Percentiles rank a stretch among this genome's conserved stretches.
Conservation (phyloP, 2,888 invertebrate species). For the Kuschelorhynchus macadamiae region DNA sequence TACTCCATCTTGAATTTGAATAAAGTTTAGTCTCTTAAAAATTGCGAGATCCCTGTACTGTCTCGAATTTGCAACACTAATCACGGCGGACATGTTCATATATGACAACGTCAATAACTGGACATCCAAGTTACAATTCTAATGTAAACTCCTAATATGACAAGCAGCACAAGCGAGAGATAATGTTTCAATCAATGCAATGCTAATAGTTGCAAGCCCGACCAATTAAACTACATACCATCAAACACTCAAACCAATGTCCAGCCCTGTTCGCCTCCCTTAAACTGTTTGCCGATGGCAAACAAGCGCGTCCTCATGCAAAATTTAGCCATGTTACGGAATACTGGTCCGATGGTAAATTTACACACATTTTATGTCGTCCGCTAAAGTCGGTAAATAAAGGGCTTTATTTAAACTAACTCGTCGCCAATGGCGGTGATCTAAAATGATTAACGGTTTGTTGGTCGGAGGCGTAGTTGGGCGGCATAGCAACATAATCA, state of each 20-base stretch:
- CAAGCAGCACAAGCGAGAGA: background rate
- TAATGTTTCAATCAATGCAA: slow-evolving; percentile 23
- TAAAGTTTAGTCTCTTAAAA: no score
- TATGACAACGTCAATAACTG: no score
- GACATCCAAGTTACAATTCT: no score
- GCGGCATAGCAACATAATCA: no score
- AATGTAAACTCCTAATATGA: no score
- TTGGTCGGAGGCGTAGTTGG: no score
- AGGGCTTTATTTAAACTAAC: no score
- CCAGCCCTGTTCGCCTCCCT: slow-evolving; percentile 16
- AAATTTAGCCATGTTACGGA: slow-evolving; percentile 26
- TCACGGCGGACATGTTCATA: no score
- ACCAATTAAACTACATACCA: slow-evolving; percentile 33
- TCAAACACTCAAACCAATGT: slow-evolving; percentile 17
- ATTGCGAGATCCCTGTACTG: no score
- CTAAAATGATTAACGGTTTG: slow-evolving; percentile 5
- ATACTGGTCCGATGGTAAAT: slow-evolving; percentile 16
- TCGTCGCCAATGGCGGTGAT: no score
- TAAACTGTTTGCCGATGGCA: slow-evolving; percentile 27
- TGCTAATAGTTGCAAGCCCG: slow-evolving; percentile 30
- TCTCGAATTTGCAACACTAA: no score
- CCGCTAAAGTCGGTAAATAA: slow-evolving; percentile 2
- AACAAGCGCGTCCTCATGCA: slow-evolving; percentile 34
- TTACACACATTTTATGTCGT: slow-evolving; percentile 20
- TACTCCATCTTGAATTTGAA: no score